Base-by-base conservation (phyloP, 2,888 invertebrate species). In the Coecobrya sp. region DNA sequence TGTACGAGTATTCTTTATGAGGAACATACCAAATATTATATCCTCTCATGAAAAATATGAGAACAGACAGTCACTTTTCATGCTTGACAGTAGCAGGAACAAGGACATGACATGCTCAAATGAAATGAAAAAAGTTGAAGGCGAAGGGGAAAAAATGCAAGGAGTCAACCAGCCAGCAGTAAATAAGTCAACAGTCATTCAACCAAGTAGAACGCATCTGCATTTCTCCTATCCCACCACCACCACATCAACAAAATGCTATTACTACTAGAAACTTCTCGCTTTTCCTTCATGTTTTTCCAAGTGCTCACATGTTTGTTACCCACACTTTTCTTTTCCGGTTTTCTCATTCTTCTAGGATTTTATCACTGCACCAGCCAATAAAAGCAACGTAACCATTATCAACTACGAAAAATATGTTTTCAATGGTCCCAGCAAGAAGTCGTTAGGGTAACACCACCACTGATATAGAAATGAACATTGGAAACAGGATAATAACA, bases 261-360 rank as follows among this genome's bases (percentile, higher is more conserved):
- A 55, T 55, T 55, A 55, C 55, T 7, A 22, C 59, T 59, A 36
- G 36, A 2, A 36, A 36, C 36, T 59, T 59, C 49, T 49, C 49
- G 13, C 1, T 49, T 49, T 42, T 42, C 10, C 42, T 55, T 16
- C 11, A 55, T 59, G 59, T 59, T 59, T 7, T 59, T 59, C 19
- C 59, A 59, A 59, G 19, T 19, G 59, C 19, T 59, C 59, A 59
- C 59, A 59, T 59, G 59, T n/a, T n/a, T 59, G 19, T 22, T n/a
- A 59, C 19, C 59, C 59, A 59, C 59, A 59, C 22, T 5, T 5
- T 59, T 59, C 59, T 59, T 59, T 59, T 59, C n/a, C 59, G 59
- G 59, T 59, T 59, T 59, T 22, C 59, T n/a, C 8, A 7, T 59
- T 11, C 59, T 59, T 22, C 8, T 59, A 5, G 1, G 19, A 4